Evolutionary conservation across 2,888 invertebrate genomes (phyloP).

Genomic region (Caenorhabditis doughertyi): DNA sequence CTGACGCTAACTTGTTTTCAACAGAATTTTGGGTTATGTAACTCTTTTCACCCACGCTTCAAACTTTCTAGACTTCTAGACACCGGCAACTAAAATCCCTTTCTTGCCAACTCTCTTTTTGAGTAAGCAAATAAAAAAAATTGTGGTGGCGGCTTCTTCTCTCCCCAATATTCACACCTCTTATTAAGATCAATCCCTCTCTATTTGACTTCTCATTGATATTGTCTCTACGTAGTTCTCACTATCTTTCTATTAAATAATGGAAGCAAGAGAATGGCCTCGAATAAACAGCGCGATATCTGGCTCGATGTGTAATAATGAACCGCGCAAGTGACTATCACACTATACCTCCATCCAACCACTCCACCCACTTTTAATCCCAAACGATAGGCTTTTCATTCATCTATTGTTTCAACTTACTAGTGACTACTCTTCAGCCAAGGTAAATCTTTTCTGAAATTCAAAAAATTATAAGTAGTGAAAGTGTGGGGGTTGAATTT

Average conservation of each 20-base stretch:
- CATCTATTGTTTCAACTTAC: conserved; percentile 56
- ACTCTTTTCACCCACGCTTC: conserved; percentile 18
- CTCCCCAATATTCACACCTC: conserved; percentile 39
- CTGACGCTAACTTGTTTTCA: conserved; percentile 36
- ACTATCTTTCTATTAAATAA: conserved; percentile 44
- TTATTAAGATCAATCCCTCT: conserved; percentile 11
- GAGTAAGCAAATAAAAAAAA: conserved; percentile 38
- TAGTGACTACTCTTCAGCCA: conserved; percentile 42
- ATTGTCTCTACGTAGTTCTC: conserved; percentile 11
- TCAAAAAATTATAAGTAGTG: neutral
- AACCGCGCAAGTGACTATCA: conserved; percentile 60
- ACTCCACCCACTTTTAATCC: conserved; percentile 61
- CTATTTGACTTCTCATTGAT: conserved; percentile 52
- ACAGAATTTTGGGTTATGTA: conserved; percentile 3
- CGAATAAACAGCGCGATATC: conserved; percentile 49
- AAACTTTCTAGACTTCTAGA: conserved; percentile 11
- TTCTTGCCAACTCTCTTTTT: conserved; percentile 13
- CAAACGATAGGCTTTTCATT: conserved; percentile 36
- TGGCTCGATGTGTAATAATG: conserved; percentile 63
- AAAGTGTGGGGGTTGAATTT: conserved; percentile 2
- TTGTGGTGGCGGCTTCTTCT: neutral
- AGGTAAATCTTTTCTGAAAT: conserved; percentile 42
- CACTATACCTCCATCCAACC: conserved; percentile 51
- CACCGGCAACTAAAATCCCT: conserved; percentile 1
- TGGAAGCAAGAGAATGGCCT: conserved; percentile 12